Percentiles rank a stretch among this genome's conserved stretches.
Evolutionary conservation across 1,140 invertebrate species (phyloP).

Genomic region (Drosophila pruinosa): DNA sequence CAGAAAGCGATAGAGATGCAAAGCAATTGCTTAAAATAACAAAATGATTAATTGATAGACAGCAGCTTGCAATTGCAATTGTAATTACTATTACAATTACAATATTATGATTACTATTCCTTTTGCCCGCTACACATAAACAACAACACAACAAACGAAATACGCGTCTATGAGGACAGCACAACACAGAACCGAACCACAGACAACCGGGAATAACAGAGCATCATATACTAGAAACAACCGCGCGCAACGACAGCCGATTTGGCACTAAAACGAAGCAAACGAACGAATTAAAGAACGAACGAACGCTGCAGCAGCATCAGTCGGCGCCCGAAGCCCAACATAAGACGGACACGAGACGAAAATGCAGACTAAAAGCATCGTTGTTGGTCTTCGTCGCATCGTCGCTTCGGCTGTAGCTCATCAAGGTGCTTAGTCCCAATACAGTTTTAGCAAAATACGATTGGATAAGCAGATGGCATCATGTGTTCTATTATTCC

Average conservation of each 20-base stretch:
- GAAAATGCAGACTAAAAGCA: conserved; percentile 32
- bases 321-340: conserved; percentile 7
- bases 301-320: conserved; percentile 3
- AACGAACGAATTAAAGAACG: background rate
- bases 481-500: conserved; percentile 40
- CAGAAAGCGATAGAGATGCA: background rate
- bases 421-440: conserved; percentile 26
- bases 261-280: conserved; percentile 51
- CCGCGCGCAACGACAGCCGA: conserved; percentile 47
- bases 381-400: conserved; percentile 24
- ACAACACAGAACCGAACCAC: conserved; percentile 6
- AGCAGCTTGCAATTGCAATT: conserved; percentile 22
- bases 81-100: conserved; percentile 30
- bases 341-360: conserved; percentile 15
- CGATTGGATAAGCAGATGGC: conserved; percentile 41
- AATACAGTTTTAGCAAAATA: conserved; percentile 40
- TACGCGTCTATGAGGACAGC: conserved; percentile 3
- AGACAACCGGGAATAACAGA: background rate
- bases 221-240: conserved; percentile 3
- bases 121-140: conserved; percentile 16
- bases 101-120: conserved; percentile 44
- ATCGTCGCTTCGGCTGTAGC: conserved; percentile 29
- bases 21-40: conserved; percentile 38
- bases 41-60: conserved; percentile 31
- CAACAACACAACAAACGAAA: conserved; percentile 30